phyloP scores from a whole-genome alignment of 1,140 invertebrate species.

The Mya arenaria region DNA sequence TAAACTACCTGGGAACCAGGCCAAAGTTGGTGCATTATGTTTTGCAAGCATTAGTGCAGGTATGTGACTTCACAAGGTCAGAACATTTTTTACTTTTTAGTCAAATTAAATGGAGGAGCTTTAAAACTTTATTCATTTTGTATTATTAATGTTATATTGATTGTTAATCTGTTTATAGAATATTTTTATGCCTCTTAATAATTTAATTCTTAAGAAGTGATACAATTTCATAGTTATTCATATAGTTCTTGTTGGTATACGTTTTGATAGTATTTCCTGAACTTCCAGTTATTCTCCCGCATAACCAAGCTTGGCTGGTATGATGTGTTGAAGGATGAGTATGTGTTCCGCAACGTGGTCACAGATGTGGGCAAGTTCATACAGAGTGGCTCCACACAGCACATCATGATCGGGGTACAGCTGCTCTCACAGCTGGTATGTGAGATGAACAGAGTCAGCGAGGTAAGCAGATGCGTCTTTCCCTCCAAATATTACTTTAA shows the following conservation, averaged over 20 bases:
- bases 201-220: too few species aligned
- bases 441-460: slow-evolving; percentile 98
- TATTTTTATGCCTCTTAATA: too few species aligned
- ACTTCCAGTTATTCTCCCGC: slow-evolving; percentile 94
- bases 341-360: slow-evolving; percentile 96
- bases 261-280: too few species aligned
- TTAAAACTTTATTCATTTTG: too few species aligned
- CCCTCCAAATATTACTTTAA: too few species aligned
- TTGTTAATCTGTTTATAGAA: too few species aligned
- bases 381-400: slow-evolving; percentile 95
- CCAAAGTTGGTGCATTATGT: slow-evolving; percentile 96
- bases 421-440: slow-evolving; percentile 95
- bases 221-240: too few species aligned
- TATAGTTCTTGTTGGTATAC: too few species aligned
- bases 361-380: slow-evolving; percentile 96
- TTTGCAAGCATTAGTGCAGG: slow-evolving; percentile 87
- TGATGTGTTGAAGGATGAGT: slow-evolving; percentile 90
- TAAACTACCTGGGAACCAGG: slow-evolving; percentile 96
- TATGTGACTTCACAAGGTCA: slow-evolving; percentile 68
- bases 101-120: too few species aligned
- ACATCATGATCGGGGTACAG: slow-evolving; percentile 98
- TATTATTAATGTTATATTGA: too few species aligned
- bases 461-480: too few species aligned
- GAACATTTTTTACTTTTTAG: too few species aligned
- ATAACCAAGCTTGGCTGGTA: slow-evolving; percentile 99